Percentiles rank a stretch among this genome's conserved stretches.
These are phyloP conservation scores for Camarhynchus parvulus DNA, from an alignment of 2,113 vertebrate species.

Conservation along the genomic window DNA sequence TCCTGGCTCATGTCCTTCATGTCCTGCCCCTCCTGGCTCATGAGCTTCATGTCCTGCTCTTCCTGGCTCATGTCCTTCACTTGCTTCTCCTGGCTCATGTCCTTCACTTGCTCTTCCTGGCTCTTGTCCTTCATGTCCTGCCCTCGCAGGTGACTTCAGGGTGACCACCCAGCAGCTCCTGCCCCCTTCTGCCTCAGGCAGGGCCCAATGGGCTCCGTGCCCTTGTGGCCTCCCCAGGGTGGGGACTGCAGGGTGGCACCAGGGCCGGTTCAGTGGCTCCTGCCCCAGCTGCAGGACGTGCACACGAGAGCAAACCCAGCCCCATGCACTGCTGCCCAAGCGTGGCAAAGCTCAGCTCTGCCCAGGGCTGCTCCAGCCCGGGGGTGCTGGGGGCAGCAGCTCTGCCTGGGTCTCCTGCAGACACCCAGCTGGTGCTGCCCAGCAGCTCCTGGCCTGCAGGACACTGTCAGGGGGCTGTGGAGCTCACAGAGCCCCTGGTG, in stretches of 20 bases:
- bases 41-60: background rate
- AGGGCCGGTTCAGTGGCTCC: slow-evolving; percentile 24
- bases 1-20: background rate
- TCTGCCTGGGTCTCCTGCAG: background rate
- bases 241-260: background rate
- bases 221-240: background rate
- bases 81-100: accelerated
- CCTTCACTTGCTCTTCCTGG: background rate
- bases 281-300: slow-evolving; percentile 74
- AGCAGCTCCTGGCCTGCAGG: background rate
- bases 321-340: slow-evolving; percentile 49
- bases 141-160: background rate
- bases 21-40: background rate
- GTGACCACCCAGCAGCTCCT: background rate
- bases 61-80: background rate
- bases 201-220: accelerated
- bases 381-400: background rate
- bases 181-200: accelerated
- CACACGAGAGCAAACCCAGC: slow-evolving; percentile 18
- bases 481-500: background rate
- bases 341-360: slow-evolving; percentile 60
- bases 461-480: background rate
- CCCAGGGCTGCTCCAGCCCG: slow-evolving; percentile 19
- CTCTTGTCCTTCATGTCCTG: background rate
- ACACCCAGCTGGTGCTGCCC: background rate